A percentile compares a stretch with the other conserved stretches of the same genome.
phyloP scores from a whole-genome alignment of 2,797 vertebrate species.

The Anas acuta region DNA sequence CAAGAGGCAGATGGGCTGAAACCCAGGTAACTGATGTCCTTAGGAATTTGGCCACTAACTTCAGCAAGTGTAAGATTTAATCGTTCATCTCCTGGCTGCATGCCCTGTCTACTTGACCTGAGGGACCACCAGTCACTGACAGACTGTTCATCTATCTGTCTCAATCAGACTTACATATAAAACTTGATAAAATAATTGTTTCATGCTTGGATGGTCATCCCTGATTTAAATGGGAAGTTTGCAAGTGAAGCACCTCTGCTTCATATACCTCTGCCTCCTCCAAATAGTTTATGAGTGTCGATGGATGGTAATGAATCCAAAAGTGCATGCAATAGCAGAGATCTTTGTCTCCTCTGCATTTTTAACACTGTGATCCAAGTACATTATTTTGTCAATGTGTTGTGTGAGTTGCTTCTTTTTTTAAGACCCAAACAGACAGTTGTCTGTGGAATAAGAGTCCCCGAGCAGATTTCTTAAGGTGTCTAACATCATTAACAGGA shows the following conservation, averaged over 20 bases:
- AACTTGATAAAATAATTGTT: background rate
- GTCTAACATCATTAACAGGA: constrained; percentile 21
- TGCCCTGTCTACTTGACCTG: background rate
- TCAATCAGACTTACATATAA: background rate
- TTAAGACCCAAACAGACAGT: background rate
- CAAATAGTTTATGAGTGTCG: background rate
- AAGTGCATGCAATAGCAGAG: background rate
- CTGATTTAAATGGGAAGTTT: background rate
- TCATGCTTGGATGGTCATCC: background rate
- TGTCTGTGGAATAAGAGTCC: background rate
- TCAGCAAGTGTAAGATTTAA: background rate
- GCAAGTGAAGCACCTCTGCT: background rate
- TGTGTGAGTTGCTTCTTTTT: background rate
- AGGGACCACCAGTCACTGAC: background rate
- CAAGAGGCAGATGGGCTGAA: background rate
- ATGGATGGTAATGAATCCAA: background rate
- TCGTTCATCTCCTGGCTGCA: background rate
- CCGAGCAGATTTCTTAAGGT: constrained; percentile 23
- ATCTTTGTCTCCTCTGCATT: background rate
- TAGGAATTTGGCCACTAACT: background rate
- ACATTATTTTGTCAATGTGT: background rate
- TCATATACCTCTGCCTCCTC: background rate
- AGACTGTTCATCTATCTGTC: background rate
- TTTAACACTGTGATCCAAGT: background rate
- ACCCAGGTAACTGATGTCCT: background rate